Percentiles rank a stretch among this genome's conserved stretches.
phyloP scores from a whole-genome alignment of 92 coral and sea anemone species.

The Epizoanthus ramosus region DNA sequence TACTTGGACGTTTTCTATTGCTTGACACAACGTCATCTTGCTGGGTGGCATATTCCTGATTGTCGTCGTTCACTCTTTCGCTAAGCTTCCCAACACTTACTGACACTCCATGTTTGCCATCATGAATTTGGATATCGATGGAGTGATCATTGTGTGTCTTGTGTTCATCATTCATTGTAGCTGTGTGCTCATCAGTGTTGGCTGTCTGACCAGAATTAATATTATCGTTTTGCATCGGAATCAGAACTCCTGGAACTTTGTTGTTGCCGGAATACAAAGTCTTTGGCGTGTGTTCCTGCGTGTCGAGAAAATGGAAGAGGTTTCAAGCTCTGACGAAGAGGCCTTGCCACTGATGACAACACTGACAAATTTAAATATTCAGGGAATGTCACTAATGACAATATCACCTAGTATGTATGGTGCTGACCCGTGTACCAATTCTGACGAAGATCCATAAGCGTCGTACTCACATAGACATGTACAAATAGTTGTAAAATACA shows the following conservation, averaged over 20 bases:
- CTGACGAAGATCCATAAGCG: too few species aligned
- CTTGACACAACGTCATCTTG: conserved; percentile 16
- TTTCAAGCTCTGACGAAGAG: too few species aligned
- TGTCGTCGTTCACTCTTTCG: not conserved
- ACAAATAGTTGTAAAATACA: too few species aligned
- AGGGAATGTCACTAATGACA: too few species aligned
- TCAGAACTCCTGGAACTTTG: conserved; percentile 34
- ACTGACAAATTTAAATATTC: too few species aligned
- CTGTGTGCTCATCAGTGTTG: not conserved
- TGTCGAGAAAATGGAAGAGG: too few species aligned
- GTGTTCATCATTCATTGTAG: not conserved
- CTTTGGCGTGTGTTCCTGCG: not conserved
- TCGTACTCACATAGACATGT: too few species aligned
- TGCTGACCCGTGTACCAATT: too few species aligned
- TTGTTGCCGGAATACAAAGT: not conserved
- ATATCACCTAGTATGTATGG: too few species aligned
- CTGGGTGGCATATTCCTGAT: not conserved
- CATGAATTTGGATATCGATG: conserved; percentile 14
- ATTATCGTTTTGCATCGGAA: conserved; percentile 26
- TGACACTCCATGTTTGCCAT: conserved; percentile 20
- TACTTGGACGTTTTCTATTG: conserved; percentile 6
- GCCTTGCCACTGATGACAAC: too few species aligned
- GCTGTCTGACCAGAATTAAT: not conserved
- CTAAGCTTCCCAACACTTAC: conserved; percentile 6
- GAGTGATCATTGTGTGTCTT: not conserved